Evolutionary conservation across 2,797 vertebrate genomes (phyloP), one percentile per base, ranked within the genome.

Genomic region (Brachymystax lenok): DNA sequence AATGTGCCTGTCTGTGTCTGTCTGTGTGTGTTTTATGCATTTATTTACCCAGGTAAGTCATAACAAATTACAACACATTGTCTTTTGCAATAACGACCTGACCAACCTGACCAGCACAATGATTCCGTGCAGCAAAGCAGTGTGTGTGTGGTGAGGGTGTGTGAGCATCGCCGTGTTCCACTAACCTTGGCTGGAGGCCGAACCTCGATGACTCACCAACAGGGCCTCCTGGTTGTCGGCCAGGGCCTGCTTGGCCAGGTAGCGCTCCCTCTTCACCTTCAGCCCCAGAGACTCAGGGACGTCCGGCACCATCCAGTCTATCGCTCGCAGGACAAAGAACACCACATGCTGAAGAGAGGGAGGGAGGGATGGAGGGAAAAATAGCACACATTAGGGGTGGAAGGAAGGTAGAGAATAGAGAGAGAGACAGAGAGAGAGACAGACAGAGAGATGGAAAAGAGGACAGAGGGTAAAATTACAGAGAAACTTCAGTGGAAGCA

Each of bases 231-330:
- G 91, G 88, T 95, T 91, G 78, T 94, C 95, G 0, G 92, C 94
- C 79, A 94, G 89, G 0, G 93, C 94, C 85, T 91, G 92, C 82
- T 95, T 92, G 50, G 94, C 94, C 86, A 95, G 86, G 85, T 92
- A 95, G 66, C 91, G 86, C 72, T 96, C 92, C 21, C 94, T 87
- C 84, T 95, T 95, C 54, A 94, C 89, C 89, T 94, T 94, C 59
- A 94, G 79, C 82, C 94, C 92, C 84, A 95, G 86, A 3, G 93
- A 92, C 74, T 91, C 93, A 0, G 95, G 95, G 64, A 96, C 78
- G 13, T 95, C 92, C 0, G 95, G 93, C 13, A 95, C 93, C 81
- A 96, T 89, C 87, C 94, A 85, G 87, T 94, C 93, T 0, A 96
- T 93, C 56, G 92, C 74, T 28, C 79, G 87, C 50, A 93, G 90